Base-by-base conservation (phyloP, 2,113 vertebrate genomes). In the Chunga burmeisteri region DNA sequence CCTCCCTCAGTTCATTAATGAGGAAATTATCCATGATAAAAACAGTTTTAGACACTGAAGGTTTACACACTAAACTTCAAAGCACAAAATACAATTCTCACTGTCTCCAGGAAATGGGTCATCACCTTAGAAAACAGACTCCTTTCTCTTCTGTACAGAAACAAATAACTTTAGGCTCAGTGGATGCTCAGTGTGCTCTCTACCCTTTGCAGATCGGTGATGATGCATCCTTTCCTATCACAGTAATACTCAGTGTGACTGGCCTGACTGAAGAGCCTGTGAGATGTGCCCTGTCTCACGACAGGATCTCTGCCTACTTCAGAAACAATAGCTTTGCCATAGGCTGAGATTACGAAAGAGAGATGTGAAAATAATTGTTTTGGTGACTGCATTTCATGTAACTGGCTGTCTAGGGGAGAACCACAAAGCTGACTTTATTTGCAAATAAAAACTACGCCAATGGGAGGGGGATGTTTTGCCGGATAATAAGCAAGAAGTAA, bases 401-500 rank as follows among this genome's bases (percentile, higher is more conserved):
- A 58, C 20, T 38, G 58, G 20, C 21, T 56, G 55, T 66, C 52
- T n/a, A 62, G 25, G 22, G 44, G 8, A 77, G 10, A 82, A 82
- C 26, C 18, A 44, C 29, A 34, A 93, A 95, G 8, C 18, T 91
- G n/a, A 72, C n/a, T 50, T 85, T 75, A 81, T 90, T 93, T 73
- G 19, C 59, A 78, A 80, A 50, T 84, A 93, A 16, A 95, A 91
- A 88, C 90, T 85, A 40, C 81, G 66, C 44, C 49, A 72, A 58
- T 13, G 13, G 10, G 55, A 63, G 13, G 7, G 17, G 5, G 7
- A 77, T 27, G 5, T 55, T 91, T 97, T 87, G 79, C 70, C 71
- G 38, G 40, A 90, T 81, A 91, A 85, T 81, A 93, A 93, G 63
- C 25, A 87, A 81, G 36, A 56, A 94, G 12, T 53, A 93, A 92